Conservation (phyloP, 2,797 vertebrate species). For the Poecilia picta region DNA sequence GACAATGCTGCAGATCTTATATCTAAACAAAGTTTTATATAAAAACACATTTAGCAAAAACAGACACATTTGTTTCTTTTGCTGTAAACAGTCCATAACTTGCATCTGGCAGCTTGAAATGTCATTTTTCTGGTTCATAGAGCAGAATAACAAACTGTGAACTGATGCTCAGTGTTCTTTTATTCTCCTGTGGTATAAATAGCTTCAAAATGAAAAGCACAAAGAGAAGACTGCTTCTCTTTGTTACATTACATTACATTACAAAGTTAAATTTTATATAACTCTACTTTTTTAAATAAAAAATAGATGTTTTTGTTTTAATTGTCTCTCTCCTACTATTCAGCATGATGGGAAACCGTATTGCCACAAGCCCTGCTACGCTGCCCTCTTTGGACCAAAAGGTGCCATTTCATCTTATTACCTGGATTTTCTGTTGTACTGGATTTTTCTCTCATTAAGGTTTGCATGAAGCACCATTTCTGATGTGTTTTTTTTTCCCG, state of each 20-base stretch:
- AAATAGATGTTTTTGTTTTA: background rate
- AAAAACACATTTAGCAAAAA: background rate
- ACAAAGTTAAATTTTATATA: too few relatives aligned
- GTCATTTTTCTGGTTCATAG: background rate
- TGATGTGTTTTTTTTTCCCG: background rate
- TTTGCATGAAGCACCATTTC: background rate
- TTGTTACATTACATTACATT: too few relatives aligned
- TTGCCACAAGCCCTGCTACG: conserved; percentile 87
- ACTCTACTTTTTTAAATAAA: background rate
- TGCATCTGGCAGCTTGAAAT: background rate
- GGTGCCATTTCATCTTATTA: conserved; percentile 51
- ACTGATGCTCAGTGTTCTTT: conserved; percentile 3
- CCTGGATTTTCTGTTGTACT: background rate
- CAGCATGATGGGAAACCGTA: conserved; percentile 95
- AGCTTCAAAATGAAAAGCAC: conserved; percentile 13
- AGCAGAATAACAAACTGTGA: background rate
- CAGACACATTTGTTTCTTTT: background rate
- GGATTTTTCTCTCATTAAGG: background rate
- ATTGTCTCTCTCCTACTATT: conserved; percentile 69
- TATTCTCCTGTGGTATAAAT: background rate
- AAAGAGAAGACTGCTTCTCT: background rate
- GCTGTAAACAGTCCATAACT: conserved; percentile 1
- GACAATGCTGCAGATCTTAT: background rate
- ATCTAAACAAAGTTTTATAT: background rate
- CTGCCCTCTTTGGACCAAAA: conserved; percentile 86